phyloP scores from a whole-genome alignment of 1,140 invertebrate genomes.

The Cydia strobilella region DNA sequence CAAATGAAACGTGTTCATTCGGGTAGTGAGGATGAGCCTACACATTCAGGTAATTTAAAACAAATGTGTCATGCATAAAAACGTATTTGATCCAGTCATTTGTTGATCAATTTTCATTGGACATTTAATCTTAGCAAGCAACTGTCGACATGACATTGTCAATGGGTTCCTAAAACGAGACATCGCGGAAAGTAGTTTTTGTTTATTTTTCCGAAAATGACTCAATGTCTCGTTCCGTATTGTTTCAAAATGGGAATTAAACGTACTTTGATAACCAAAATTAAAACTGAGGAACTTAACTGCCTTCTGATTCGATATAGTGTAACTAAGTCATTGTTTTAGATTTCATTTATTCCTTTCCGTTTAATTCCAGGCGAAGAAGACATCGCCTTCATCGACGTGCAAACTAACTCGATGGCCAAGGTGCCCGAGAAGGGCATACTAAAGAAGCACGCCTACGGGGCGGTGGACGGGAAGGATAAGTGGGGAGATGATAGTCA shows the following conservation, averaged over 20 bases:
- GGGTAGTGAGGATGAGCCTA: conserved; percentile 87
- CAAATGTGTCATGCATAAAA: background rate
- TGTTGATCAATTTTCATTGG: too few species aligned
- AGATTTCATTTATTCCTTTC: background rate
- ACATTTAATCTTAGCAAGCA: too few species aligned
- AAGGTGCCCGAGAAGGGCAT: conserved; percentile 93
- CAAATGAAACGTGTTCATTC: conserved; percentile 87
- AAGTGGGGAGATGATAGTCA: conserved; percentile 87
- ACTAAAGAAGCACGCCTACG: conserved; percentile 92
- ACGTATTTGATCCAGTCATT: too few species aligned
- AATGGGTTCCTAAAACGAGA: too few species aligned
- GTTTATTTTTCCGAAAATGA: too few species aligned
- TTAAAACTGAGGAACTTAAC: background rate
- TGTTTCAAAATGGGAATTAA: too few species aligned
- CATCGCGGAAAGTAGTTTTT: too few species aligned
- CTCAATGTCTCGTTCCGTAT: too few species aligned
- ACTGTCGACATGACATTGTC: too few species aligned
- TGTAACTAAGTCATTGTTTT: background rate
- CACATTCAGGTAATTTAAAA: conserved; percentile 83
- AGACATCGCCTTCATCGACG: conserved; percentile 91
- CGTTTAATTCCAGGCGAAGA: conserved; percentile 83
- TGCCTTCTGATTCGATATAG: too few species aligned
- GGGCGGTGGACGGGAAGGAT: conserved; percentile 85
- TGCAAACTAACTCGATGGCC: conserved; percentile 87
- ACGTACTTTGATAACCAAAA: too few species aligned